Percentiles rank a stretch among this genome's conserved stretches.
phyloP scores from a whole-genome alignment of 2,113 vertebrate genomes.

The Dromaius novaehollandiae region DNA sequence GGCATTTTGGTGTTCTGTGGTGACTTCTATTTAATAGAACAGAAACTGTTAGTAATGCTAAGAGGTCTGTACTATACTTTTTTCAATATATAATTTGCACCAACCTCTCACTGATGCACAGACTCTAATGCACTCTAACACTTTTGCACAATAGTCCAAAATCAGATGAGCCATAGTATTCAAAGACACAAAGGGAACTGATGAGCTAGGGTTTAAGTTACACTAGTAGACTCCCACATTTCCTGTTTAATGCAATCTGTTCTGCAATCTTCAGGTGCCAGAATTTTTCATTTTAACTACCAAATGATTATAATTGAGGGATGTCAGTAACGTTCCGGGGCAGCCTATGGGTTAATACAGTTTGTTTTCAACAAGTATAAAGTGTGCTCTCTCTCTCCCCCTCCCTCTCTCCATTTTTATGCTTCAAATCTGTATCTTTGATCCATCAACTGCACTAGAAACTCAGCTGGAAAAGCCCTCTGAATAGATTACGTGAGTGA shows the following conservation, averaged over 20 bases:
- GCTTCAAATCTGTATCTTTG: not conserved
- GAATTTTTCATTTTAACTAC: not conserved
- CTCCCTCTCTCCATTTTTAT: not conserved
- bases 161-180: not conserved
- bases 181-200: not conserved
- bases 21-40: not conserved
- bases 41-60: not conserved
- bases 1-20: too few relatives aligned
- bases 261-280: not conserved
- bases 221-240: not conserved
- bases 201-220: not conserved
- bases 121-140: rapidly evolving
- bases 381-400: rapidly evolving
- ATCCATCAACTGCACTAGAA: not conserved
- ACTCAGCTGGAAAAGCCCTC: not conserved
- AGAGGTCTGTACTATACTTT: not conserved
- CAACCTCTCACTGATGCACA: not conserved
- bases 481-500: not conserved
- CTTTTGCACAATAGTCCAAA: rapidly evolving
- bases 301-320: not conserved
- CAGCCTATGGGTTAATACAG: not conserved
- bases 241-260: not conserved
- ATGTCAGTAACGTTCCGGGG: not conserved
- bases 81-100: not conserved
- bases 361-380: not conserved